Conservation (phyloP, 1,140 invertebrate species). For the Drosophila sp. region DNA sequence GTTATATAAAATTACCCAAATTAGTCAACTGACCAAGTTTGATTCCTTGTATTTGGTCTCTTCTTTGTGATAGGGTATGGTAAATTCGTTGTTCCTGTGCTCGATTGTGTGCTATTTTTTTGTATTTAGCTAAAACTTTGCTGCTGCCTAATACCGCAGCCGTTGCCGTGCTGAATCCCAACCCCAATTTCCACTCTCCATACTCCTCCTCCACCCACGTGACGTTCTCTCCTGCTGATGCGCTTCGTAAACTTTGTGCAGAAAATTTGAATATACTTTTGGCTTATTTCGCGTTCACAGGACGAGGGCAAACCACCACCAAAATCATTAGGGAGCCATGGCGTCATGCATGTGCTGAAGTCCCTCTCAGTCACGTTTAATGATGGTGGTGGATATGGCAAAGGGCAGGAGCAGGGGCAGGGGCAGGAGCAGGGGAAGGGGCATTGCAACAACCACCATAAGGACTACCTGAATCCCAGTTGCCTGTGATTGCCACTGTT, state of each 20-base stretch:
- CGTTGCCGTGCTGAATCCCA: conserved; percentile 39
- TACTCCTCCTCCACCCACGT: not conserved
- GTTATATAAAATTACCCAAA: not conserved
- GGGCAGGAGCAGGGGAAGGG: not conserved
- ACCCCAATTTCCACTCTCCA: not conserved
- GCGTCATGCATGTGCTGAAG: conserved; percentile 22
- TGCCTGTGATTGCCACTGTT: conserved; percentile 50
- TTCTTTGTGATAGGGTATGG: not conserved
- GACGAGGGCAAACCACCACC: conserved; percentile 26
- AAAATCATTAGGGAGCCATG: conserved; percentile 35
- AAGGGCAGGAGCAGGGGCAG: not conserved
- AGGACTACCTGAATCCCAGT: not conserved
- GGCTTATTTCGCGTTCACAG: conserved; percentile 29
- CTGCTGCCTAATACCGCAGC: conserved; percentile 46
- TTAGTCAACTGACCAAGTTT: not conserved
- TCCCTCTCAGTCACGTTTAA: conserved; percentile 29
- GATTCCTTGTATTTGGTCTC: not conserved
- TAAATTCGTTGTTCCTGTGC: not conserved
- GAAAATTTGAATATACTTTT: conserved; percentile 76
- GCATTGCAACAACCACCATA: conserved; percentile 65
- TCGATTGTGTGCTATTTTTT: not conserved
- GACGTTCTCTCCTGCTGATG: conserved; percentile 56
- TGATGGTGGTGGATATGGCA: conserved; percentile 65
- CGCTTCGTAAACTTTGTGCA: conserved; percentile 78
- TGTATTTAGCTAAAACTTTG: conserved; percentile 42